These are phyloP conservation scores for Coleophora flavipennella DNA, from an alignment of 2,888 invertebrate species.

Conservation along the genomic window DNA sequence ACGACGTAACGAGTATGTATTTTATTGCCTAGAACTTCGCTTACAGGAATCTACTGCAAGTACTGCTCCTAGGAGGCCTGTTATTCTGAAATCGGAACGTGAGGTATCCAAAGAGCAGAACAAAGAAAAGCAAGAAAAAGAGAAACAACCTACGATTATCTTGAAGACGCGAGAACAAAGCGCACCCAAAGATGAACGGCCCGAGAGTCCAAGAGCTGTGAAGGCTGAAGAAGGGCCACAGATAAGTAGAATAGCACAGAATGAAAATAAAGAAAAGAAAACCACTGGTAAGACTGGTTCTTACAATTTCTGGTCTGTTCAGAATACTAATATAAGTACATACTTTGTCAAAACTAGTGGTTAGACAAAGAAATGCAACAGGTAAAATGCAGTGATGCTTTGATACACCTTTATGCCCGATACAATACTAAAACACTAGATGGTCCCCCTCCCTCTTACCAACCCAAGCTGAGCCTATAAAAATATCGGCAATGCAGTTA, in stretches of 20 bases:
- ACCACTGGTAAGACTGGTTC: constrained; percentile 30
- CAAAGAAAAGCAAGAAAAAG: constrained; percentile 57
- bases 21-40: not conserved
- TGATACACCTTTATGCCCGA: too few relatives aligned
- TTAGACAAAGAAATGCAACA: too few relatives aligned
- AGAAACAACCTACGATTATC: constrained; percentile 78
- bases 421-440: too few relatives aligned
- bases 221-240: constrained; percentile 42
- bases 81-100: constrained; percentile 65
- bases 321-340: too few relatives aligned
- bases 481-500: too few relatives aligned
- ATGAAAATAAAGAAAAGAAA: constrained; percentile 66
- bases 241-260: constrained; percentile 61
- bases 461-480: too few relatives aligned
- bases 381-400: too few relatives aligned
- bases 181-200: constrained; percentile 66
- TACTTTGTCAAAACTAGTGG: too few relatives aligned
- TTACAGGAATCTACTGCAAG: constrained; percentile 40
- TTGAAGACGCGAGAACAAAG: constrained; percentile 77
- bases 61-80: constrained; percentile 43
- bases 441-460: too few relatives aligned
- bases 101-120: constrained; percentile 43
- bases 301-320: too few relatives aligned
- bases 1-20: too few relatives aligned
- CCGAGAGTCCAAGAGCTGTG: constrained; percentile 74